These are phyloP conservation scores for Agonum fuliginosum DNA, from an alignment of 2,888 invertebrate genomes.

Conservation along the genomic window DNA sequence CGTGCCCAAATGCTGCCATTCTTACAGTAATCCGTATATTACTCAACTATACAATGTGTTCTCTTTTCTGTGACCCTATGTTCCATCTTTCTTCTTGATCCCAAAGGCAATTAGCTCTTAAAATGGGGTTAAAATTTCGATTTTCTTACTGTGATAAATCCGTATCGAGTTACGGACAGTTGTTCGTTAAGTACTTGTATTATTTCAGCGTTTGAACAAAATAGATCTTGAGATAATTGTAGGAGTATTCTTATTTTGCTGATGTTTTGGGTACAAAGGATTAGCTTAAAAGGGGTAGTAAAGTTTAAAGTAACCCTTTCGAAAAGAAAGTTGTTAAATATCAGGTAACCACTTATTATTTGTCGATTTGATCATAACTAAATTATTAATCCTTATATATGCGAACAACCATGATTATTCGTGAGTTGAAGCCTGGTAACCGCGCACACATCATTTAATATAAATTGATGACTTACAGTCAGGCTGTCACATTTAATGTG, in stretches of 20 bases:
- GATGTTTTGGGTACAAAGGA: neutral
- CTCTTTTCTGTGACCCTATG: neutral
- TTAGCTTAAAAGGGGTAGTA: no score
- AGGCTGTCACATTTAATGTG: no score
- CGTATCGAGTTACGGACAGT: neutral
- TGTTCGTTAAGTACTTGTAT: slow-evolving; percentile 4
- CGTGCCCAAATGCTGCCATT: no score
- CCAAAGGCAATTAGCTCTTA: neutral
- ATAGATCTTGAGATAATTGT: neutral
- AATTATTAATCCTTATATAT: no score
- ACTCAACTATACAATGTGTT: no score
- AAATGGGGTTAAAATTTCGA: slow-evolving; percentile 20
- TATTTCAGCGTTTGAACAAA: slow-evolving; percentile 13
- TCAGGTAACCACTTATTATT: no score
- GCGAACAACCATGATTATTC: no score
- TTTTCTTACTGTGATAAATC: neutral
- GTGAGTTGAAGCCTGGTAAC: no score
- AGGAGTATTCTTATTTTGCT: neutral
- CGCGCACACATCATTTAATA: no score
- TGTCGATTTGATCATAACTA: no score
- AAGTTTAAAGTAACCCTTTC: slow-evolving; percentile 26
- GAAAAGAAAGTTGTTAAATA: no score
- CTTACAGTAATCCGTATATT: neutral
- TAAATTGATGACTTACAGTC: no score
- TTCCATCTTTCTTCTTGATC: neutral